phyloP scores from a whole-genome alignment of 2,113 vertebrate species.

The Aptenodytes forsteri region DNA sequence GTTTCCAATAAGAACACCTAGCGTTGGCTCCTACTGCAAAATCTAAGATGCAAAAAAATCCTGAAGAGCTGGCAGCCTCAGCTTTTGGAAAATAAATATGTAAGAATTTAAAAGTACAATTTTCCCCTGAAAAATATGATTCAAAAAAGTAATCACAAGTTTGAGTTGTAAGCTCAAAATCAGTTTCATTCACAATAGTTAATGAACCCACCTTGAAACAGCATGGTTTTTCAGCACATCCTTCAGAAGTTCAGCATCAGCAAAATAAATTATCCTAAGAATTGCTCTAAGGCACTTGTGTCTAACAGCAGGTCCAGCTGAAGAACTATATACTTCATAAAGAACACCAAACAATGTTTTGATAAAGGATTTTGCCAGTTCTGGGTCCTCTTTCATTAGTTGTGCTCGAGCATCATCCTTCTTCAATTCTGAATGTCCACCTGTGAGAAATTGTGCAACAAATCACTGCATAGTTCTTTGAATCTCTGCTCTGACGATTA shows the following conservation, averaged over 20 bases:
- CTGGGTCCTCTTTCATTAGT: slow-evolving; percentile 98
- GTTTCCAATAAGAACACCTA: neutral
- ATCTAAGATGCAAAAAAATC: neutral
- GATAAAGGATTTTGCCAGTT: slow-evolving; percentile 98
- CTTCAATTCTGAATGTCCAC: slow-evolving; percentile 92
- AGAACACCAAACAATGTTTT: slow-evolving; percentile 99
- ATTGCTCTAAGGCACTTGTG: slow-evolving; percentile 99
- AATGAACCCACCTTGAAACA: slow-evolving; percentile 89
- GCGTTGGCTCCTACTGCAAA: neutral
- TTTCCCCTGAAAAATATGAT: neutral
- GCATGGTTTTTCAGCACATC: slow-evolving; percentile 98
- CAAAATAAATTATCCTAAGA: slow-evolving; percentile 99
- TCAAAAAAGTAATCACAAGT: neutral
- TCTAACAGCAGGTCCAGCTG: slow-evolving; percentile 98
- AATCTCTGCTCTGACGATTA: neutral
- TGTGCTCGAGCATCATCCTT: slow-evolving; percentile 97
- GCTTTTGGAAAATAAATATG: neutral
- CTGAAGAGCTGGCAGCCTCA: neutral
- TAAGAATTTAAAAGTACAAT: neutral
- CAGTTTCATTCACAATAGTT: neutral
- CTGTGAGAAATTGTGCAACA: slow-evolving; percentile 49
- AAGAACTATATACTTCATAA: slow-evolving; percentile 99
- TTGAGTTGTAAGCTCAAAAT: neutral
- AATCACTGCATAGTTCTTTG: neutral
- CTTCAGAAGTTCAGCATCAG: slow-evolving; percentile 97